These are phyloP conservation scores for Drosophila insularis DNA, from an alignment of 1,140 invertebrate species.

Conservation along the genomic window DNA sequence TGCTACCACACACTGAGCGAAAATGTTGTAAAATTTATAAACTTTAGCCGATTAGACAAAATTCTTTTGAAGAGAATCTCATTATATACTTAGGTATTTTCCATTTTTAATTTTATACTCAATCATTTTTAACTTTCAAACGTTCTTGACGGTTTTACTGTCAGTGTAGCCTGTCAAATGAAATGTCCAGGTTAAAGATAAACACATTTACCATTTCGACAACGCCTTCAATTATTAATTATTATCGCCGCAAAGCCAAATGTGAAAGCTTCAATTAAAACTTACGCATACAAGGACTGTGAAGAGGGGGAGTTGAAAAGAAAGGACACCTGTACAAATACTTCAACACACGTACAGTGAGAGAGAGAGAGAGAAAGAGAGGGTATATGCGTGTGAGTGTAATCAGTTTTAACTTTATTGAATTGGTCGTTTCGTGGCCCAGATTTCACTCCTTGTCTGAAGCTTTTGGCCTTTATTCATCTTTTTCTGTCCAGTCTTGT, in stretches of 20 bases:
- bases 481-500: constrained; percentile 2
- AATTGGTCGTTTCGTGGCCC: constrained; percentile 39
- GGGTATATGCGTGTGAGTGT: constrained; percentile 8
- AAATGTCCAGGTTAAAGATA: constrained; percentile 28
- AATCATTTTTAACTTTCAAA: no score
- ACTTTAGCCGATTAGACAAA: no score
- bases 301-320: background rate
- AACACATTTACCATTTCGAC: constrained; percentile 54
- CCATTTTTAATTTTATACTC: no score
- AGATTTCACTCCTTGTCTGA: constrained; percentile 32
- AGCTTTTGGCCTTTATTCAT: constrained; percentile 6
- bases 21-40: background rate
- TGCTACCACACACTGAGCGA: background rate
- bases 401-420: constrained; percentile 55
- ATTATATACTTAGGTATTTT: no score
- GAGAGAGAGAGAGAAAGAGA: background rate
- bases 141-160: background rate
- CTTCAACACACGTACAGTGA: background rate
- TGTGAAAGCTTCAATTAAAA: constrained; percentile 76
- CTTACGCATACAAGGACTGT: constrained; percentile 41
- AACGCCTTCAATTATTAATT: constrained; percentile 73
- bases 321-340: constrained; percentile 33
- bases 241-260: constrained; percentile 75
- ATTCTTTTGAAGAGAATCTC: no score
- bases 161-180: constrained; percentile 10